Conservation (phyloP, 2,113 vertebrate species). For the Pluvialis apricaria region DNA sequence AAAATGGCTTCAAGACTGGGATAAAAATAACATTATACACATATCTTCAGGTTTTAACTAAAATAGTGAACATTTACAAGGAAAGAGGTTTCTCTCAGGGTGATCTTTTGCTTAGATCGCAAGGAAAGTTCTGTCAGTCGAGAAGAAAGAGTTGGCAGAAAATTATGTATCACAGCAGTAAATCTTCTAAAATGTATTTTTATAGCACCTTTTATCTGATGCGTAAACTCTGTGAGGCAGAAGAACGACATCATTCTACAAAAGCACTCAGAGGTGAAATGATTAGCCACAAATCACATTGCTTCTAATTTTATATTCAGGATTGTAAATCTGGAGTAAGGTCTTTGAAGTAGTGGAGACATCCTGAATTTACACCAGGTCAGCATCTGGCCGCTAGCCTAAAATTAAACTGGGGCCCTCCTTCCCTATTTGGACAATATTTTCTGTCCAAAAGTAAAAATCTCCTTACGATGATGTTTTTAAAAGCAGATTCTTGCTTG, state of each 20-base stretch:
- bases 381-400: not conserved
- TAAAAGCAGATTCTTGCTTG: not conserved
- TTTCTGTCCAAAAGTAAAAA: not conserved
- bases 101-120: not conserved
- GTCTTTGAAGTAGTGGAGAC: not conserved
- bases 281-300: not conserved
- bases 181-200: constrained; percentile 30
- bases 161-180: not conserved
- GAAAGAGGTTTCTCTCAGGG: not conserved
- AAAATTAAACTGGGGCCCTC: not conserved
- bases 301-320: not conserved
- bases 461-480: not conserved
- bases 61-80: not conserved
- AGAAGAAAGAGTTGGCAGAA: constrained; percentile 2
- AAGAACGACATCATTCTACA: not conserved
- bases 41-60: not conserved
- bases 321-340: not conserved
- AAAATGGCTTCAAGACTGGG: not conserved
- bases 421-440: not conserved
- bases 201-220: constrained; percentile 42
- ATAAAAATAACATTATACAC: not conserved
- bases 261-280: not conserved
- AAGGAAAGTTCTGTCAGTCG: not conserved
- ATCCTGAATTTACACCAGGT: not conserved
- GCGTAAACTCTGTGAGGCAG: not conserved